These are phyloP conservation scores for Rhyzopertha dominica DNA, from an alignment of 1,140 invertebrate genomes.

Conservation along the genomic window DNA sequence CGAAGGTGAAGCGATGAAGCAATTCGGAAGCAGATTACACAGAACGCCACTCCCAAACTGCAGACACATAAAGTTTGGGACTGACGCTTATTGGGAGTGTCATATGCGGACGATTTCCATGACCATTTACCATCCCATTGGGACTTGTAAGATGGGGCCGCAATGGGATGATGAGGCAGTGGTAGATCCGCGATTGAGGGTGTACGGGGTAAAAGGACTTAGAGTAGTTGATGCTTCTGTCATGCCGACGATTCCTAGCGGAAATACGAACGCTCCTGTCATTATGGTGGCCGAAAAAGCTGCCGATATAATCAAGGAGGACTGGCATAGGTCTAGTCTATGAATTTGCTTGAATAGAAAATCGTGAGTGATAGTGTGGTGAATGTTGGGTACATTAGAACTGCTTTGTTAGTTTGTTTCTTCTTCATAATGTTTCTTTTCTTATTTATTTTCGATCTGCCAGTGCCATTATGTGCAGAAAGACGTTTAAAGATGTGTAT, in stretches of 20 bases:
- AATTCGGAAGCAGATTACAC: constrained; percentile 73
- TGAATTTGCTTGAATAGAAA: too few relatives aligned
- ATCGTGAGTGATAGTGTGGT: too few relatives aligned
- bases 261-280: constrained; percentile 45
- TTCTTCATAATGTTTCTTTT: too few relatives aligned
- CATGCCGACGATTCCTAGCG: constrained; percentile 73
- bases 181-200: constrained; percentile 71
- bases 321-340: too few relatives aligned
- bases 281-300: constrained; percentile 47
- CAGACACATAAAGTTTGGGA: constrained; percentile 62
- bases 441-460: too few relatives aligned
- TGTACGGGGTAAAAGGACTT: constrained; percentile 71
- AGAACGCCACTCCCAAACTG: constrained; percentile 73
- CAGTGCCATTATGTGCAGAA: too few relatives aligned
- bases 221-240: constrained; percentile 84
- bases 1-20: constrained; percentile 70
- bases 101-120: constrained; percentile 77
- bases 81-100: constrained; percentile 80
- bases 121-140: constrained; percentile 81
- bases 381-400: too few relatives aligned
- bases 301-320: constrained; percentile 46
- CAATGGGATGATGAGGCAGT: constrained; percentile 68
- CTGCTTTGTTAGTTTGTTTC: too few relatives aligned
- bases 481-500: too few relatives aligned
- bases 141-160: constrained; percentile 82